Evolutionary conservation across 1,140 invertebrate species (phyloP).

Genomic region (Diachasmimorpha longicaudata): DNA sequence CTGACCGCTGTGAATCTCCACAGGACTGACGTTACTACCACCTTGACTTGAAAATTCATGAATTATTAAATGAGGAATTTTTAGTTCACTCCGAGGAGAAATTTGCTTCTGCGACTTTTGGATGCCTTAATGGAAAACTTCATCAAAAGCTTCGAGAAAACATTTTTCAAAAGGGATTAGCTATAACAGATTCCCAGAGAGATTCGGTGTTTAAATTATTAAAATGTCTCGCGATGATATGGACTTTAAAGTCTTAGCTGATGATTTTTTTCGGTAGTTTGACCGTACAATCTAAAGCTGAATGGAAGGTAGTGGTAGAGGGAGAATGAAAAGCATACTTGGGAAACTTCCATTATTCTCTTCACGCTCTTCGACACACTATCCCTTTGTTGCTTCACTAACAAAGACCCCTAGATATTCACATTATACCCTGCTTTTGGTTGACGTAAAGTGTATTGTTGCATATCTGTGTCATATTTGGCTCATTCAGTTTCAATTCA

Average conservation of each 20-base stretch:
- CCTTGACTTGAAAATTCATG: background rate
- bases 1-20: background rate
- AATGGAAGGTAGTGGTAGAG: too few species aligned
- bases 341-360: slow-evolving; percentile 4
- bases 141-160: too few species aligned
- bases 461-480: background rate
- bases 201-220: background rate
- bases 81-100: background rate
- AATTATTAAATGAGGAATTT: background rate
- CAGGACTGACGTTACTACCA: slow-evolving; percentile 14
- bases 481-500: background rate
- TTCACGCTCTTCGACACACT: background rate
- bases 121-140: too few species aligned
- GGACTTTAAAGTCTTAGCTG: background rate
- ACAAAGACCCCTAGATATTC: slow-evolving; percentile 3
- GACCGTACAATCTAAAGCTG: too few species aligned
- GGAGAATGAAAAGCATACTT: background rate
- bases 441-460: background rate
- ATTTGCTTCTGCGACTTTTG: too few species aligned
- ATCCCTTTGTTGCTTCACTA: background rate
- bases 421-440: background rate
- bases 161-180: too few species aligned
- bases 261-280: background rate
- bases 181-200: too few species aligned
- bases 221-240: background rate